phyloP scores from a whole-genome alignment of 2,113 vertebrate species.

The Pelecanoides urinatrix region DNA sequence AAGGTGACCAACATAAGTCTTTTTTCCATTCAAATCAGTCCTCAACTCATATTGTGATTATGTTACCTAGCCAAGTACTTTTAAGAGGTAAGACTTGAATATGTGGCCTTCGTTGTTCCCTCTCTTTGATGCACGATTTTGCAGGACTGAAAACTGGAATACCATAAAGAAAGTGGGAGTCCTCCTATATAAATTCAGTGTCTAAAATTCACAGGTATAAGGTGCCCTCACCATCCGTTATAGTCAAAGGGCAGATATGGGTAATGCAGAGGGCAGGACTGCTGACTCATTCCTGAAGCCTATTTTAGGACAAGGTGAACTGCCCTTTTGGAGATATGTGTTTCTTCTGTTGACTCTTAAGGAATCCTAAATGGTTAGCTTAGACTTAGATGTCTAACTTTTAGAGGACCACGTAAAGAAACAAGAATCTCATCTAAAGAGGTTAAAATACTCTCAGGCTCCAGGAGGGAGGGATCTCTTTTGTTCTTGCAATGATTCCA shows the following conservation, averaged over 20 bases:
- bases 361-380: neutral
- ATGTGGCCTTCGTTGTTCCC: fast-evolving
- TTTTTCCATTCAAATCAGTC: constrained; percentile 33
- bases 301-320: neutral
- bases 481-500: constrained; percentile 8
- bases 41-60: neutral
- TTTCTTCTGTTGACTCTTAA: neutral
- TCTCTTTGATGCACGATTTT: neutral
- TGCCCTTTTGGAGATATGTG: neutral
- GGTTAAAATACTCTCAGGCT: neutral
- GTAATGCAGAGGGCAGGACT: neutral
- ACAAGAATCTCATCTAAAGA: neutral
- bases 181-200: neutral
- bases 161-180: neutral
- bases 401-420: neutral
- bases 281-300: neutral
- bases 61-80: neutral
- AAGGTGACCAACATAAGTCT: constrained; percentile 70
- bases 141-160: neutral
- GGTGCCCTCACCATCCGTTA: neutral
- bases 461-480: neutral
- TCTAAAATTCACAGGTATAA: neutral
- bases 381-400: neutral
- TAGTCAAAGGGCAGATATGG: neutral
- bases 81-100: neutral